Conservation (phyloP, 2,797 vertebrate genomes). For the Acrocephalus scirpaceus region DNA sequence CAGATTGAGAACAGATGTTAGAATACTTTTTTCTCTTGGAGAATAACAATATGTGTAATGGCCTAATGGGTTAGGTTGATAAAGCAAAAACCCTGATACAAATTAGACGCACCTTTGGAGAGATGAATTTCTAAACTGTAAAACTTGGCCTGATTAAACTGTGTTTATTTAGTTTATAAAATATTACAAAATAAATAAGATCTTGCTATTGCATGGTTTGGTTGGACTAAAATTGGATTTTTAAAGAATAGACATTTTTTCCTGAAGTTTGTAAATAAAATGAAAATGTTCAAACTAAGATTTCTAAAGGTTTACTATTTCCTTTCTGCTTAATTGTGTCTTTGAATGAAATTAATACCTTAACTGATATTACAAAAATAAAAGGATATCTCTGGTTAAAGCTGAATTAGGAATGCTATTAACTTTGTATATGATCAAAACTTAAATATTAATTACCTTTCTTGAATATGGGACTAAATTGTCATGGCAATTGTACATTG, state of each 20-base stretch:
- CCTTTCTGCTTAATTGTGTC: not conserved
- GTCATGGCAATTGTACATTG: not conserved
- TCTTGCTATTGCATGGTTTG: not conserved
- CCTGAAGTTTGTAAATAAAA: not conserved
- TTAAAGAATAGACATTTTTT: not conserved
- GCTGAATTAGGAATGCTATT: not conserved
- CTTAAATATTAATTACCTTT: not conserved
- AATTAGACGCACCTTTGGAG: not conserved
- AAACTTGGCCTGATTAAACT: not conserved
- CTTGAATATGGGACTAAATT: not conserved
- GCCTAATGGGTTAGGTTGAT: not conserved
- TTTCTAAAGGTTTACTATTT: not conserved
- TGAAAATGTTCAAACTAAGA: not conserved
- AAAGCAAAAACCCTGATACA: not conserved
- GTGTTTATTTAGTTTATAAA: not conserved
- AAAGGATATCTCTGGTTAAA: not conserved
- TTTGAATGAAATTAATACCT: not conserved
- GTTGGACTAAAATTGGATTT: not conserved
- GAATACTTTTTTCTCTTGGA: not conserved
- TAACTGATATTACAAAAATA: not conserved
- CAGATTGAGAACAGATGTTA: constrained; percentile 29
- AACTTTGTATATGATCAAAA: not conserved
- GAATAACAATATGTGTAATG: not conserved
- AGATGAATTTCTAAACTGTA: not conserved
- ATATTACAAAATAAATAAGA: not conserved